Conservation (phyloP, 1,140 invertebrate genomes). For the Macrobrachium nipponense region DNA sequence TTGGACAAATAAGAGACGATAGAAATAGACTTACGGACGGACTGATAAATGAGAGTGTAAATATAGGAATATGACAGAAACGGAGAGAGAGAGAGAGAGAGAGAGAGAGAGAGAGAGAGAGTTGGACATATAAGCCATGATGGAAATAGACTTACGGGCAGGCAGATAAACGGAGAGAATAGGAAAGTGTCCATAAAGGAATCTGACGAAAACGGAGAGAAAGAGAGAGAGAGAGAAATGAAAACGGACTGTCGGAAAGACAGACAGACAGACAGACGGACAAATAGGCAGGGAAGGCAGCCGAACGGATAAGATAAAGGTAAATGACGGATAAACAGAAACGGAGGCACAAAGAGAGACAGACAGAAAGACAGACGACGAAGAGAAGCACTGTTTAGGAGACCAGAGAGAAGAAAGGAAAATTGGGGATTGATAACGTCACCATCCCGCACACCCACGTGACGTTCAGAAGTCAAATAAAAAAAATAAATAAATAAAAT, state of each 20-base stretch:
- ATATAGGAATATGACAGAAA: background rate
- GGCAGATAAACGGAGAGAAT: background rate
- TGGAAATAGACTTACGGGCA: background rate
- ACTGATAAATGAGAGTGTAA: background rate
- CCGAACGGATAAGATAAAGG: background rate
- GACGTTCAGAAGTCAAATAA: no score
- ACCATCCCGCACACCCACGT: no score
- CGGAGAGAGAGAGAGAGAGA: conserved; percentile 15
- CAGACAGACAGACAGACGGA: conserved; percentile 1
- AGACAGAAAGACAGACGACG: background rate
- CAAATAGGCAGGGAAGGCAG: background rate
- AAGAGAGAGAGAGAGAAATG: conserved; percentile 21
- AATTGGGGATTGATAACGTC: no score
- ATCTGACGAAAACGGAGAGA: conserved; percentile 12
- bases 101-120: background rate
- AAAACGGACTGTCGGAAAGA: no score
- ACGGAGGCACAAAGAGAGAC: background rate
- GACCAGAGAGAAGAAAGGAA: no score
- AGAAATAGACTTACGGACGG: background rate
- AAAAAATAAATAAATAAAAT: no score
- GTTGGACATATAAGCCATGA: background rate
- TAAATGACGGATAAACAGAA: conserved; percentile 2
- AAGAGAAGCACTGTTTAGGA: background rate
- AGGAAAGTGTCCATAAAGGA: background rate
- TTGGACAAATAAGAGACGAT: background rate